Conservation (phyloP, 2,113 vertebrate species). For the Grantiella picta region DNA sequence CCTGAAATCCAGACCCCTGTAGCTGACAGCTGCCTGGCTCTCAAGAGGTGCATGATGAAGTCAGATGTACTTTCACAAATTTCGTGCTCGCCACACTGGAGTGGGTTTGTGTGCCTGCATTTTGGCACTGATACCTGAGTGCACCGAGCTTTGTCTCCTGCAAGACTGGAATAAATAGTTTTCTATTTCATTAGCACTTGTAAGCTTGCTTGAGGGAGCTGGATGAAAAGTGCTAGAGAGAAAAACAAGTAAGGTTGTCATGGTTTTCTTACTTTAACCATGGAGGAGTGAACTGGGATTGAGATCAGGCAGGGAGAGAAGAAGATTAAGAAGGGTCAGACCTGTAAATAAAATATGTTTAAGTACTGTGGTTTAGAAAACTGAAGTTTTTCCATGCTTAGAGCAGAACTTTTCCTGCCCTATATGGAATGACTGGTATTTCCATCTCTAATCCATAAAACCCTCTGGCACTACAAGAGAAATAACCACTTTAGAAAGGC, state of each 20-base stretch:
- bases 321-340: neutral
- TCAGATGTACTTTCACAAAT: neutral
- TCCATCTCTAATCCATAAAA: constrained; percentile 41
- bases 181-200: neutral
- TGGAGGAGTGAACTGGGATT: neutral
- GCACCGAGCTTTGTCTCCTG: neutral
- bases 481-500: neutral
- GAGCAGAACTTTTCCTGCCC: neutral
- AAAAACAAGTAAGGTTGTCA: neutral
- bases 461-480: neutral
- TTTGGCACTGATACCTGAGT: neutral
- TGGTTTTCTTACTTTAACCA: neutral
- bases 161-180: neutral
- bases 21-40: neutral
- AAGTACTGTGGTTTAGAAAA: constrained; percentile 8
- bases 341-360: neutral
- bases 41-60: neutral
- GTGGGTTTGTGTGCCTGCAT: neutral
- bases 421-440: constrained; percentile 31
- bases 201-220: neutral
- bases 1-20: neutral
- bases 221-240: neutral
- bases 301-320: neutral
- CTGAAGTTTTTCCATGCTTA: neutral
- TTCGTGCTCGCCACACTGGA: neutral